Conservation (phyloP, 2,888 invertebrate species). For the Drosophila pegasa region DNA sequence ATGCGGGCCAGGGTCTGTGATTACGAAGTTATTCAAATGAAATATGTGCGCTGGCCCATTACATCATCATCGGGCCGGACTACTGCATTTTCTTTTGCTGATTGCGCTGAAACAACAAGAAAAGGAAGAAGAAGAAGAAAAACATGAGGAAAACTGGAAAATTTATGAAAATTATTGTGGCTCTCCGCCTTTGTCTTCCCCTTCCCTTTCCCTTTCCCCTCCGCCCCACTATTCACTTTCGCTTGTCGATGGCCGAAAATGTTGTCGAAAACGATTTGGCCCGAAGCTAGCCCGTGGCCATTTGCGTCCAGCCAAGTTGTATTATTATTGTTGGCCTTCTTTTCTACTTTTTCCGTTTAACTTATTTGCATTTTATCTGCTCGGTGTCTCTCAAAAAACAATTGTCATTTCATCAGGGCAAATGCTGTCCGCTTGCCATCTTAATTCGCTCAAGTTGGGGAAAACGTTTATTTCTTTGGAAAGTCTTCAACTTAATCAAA, state of each 20-base stretch:
- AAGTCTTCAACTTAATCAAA: slow-evolving; percentile 5
- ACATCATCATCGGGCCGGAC: slow-evolving; percentile 62
- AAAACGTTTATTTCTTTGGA: slow-evolving; percentile 12
- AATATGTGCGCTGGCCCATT: slow-evolving; percentile 69
- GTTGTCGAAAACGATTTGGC: slow-evolving; percentile 30
- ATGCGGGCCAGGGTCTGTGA: slow-evolving; percentile 55
- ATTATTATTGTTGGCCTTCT: slow-evolving; percentile 33
- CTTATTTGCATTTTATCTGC: slow-evolving; percentile 50
- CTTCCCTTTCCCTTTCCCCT: slow-evolving; percentile 19
- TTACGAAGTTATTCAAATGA: slow-evolving; percentile 76
- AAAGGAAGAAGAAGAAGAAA: neutral
- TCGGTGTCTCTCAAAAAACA: slow-evolving; percentile 47
- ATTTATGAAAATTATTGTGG: slow-evolving; percentile 75
- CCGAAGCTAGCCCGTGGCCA: slow-evolving; percentile 25
- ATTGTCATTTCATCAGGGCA: slow-evolving; percentile 72
- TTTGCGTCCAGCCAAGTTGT: slow-evolving; percentile 30
- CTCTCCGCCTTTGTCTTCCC: slow-evolving; percentile 8
- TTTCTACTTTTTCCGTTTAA: slow-evolving; percentile 18
- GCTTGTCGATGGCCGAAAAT: slow-evolving; percentile 39
- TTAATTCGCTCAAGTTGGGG: slow-evolving; percentile 27
- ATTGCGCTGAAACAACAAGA: slow-evolving; percentile 28
- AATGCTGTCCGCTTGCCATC: slow-evolving; percentile 50
- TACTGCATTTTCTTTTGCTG: slow-evolving; percentile 44
- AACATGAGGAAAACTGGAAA: slow-evolving; percentile 41
- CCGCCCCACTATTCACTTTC: slow-evolving; percentile 64